phyloP scores from a whole-genome alignment of 1,140 invertebrate genomes.

The Atta cephalotes region DNA sequence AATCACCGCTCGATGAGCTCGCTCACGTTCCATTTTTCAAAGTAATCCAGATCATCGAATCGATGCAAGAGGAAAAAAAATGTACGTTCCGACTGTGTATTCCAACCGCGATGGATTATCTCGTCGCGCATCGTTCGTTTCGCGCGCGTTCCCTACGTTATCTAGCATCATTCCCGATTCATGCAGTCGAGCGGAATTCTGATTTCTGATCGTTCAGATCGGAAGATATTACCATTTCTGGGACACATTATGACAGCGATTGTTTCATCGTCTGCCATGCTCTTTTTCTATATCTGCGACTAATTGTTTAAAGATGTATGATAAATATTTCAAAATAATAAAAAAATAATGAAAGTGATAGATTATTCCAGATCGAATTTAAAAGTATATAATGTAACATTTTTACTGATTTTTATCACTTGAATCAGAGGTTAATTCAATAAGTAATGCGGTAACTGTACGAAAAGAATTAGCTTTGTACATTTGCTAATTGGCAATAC shows the following conservation, averaged over 20 bases:
- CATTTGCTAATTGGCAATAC: too few relatives aligned
- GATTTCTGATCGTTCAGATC: constrained; percentile 45
- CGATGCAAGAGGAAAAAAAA: not conserved
- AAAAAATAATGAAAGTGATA: too few relatives aligned
- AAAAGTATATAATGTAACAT: too few relatives aligned
- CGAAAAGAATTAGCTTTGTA: too few relatives aligned
- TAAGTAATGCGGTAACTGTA: too few relatives aligned
- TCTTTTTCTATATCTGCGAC: not conserved
- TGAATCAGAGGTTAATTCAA: too few relatives aligned
- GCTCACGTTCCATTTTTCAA: constrained; percentile 23
- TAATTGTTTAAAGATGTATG: not conserved
- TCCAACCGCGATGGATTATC: constrained; percentile 46
- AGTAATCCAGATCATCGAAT: constrained; percentile 61
- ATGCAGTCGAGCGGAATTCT: constrained; percentile 6
- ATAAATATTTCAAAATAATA: too few relatives aligned
- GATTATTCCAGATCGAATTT: too few relatives aligned
- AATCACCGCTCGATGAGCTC: constrained; percentile 40
- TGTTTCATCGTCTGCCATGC: not conserved
- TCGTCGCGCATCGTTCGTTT: constrained; percentile 50
- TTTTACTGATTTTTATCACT: too few relatives aligned
- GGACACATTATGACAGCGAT: not conserved
- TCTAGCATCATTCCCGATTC: constrained; percentile 54
- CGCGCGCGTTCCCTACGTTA: constrained; percentile 19
- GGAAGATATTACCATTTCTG: not conserved
- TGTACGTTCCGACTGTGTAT: constrained; percentile 3